Evolutionary conservation across 2,888 invertebrate species (phyloP), one percentile per base, ranked within the genome.

Genomic region (Uropetala carovei): DNA sequence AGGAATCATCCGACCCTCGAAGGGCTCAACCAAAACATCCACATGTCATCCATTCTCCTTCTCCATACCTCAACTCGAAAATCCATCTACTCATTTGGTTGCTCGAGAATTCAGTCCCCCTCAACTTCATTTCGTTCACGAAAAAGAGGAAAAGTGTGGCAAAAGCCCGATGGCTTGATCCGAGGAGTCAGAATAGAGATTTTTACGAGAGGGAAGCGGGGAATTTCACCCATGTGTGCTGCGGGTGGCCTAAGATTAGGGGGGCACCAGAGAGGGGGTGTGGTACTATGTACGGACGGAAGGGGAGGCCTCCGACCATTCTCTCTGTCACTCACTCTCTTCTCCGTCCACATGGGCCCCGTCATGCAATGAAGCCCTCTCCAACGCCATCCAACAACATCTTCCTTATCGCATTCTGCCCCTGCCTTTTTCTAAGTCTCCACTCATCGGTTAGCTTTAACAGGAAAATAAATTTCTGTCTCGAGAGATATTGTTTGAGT

Each of bases 191-290:
- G 43, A 43, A 43, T 43, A 43, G 43, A 5, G 43, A 43, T 43
- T 43, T 43, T 43, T 43, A 43, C 43, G 43, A 43, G 5, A 43
- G 43, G 43, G 43, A 43, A 43, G 43, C 43, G 43, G 5, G 5
- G 43, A 43, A 43, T 43, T 43, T 43, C 43, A 43, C 43, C 11
- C 13, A 75, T 3, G 22, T 16, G 27, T 75, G 0, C 13, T 27
- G 75, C 27, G 75, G 75, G 75, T 27, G 11, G 75, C 22, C 75
- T 75, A 75, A 75, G 75, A 75, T 75, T 75, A 22, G 27, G 75
- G 75, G 75, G 27, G 43, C 5, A 43, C 3, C 43, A 43, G 18
- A 27, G 27, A 13, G 75, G 0, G 22, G 68, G 68, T n/a, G 22
- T 68, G 68, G 43, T 5, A 68, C n/a, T 68, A 18, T 16, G 64